Evolutionary conservation across 2,888 invertebrate species (phyloP).

Genomic region (Stenchaetothrips biformis): DNA sequence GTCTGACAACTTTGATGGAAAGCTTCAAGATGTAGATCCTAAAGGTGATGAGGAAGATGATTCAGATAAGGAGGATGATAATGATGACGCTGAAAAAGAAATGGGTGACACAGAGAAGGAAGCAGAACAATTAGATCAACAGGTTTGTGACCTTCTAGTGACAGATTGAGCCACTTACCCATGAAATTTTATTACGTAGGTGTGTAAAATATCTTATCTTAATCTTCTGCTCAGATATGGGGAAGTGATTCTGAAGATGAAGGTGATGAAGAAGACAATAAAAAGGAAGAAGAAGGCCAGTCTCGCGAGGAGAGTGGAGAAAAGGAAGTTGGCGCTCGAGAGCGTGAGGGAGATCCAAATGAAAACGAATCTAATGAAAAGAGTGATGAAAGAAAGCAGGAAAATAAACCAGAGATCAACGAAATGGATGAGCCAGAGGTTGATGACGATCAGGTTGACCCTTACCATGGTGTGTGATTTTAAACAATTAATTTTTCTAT

Average conservation of each 20-base stretch:
- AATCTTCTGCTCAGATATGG: slow-evolving; percentile 47
- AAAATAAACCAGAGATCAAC: slow-evolving; percentile 67
- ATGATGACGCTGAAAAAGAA: slow-evolving; percentile 86
- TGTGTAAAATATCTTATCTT: slow-evolving; percentile 11
- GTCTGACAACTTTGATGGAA: slow-evolving; percentile 92
- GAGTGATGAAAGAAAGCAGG: slow-evolving; percentile 52
- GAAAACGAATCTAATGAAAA: slow-evolving; percentile 51
- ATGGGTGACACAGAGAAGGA: slow-evolving; percentile 91
- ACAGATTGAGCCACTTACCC: background rate
- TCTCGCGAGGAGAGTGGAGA: slow-evolving; percentile 59
- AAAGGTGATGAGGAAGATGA: slow-evolving; percentile 58
- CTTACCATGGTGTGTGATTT: slow-evolving; percentile 63
- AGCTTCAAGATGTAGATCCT: slow-evolving; percentile 72
- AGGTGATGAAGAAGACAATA: slow-evolving; percentile 55
- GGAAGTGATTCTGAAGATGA: slow-evolving; percentile 70
- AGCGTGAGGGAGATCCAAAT: slow-evolving; percentile 49
- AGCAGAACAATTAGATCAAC: slow-evolving; percentile 63
- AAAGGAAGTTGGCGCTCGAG: slow-evolving; percentile 72
- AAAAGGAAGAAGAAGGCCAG: slow-evolving; percentile 48
- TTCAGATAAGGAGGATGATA: slow-evolving; percentile 57
- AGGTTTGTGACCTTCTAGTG: slow-evolving; percentile 40
- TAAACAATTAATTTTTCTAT: background rate
- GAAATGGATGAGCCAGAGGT: slow-evolving; percentile 73
- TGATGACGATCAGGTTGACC: slow-evolving; percentile 77
- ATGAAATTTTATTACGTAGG: background rate